These are phyloP conservation scores for Osmerus mordax DNA, from an alignment of 2,113 vertebrate genomes.

Conservation along the genomic window DNA sequence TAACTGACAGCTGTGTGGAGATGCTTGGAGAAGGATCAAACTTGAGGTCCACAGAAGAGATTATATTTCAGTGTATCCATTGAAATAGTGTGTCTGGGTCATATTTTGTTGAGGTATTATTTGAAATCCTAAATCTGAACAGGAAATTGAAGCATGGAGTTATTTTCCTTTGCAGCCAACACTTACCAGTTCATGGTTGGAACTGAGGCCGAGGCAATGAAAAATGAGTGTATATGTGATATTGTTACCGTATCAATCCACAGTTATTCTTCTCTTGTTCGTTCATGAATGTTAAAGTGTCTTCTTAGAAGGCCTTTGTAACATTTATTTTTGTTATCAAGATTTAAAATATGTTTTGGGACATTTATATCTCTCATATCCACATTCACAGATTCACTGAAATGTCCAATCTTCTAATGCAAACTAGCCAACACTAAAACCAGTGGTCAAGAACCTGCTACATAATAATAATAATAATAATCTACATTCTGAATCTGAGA, in stretches of 20 bases:
- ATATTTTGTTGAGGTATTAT: constrained; percentile 1
- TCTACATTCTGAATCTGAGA: too few relatives aligned
- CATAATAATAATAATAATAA: too few relatives aligned
- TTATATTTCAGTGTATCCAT: background rate
- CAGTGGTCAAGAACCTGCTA: too few relatives aligned
- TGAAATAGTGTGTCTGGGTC: background rate
- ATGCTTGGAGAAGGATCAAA: background rate
- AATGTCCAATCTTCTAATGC: background rate
- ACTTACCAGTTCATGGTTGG: background rate
- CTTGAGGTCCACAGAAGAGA: background rate
- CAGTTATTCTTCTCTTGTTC: too few relatives aligned
- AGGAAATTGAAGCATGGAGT: background rate
- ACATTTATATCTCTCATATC: too few relatives aligned
- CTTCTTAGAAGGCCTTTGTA: too few relatives aligned
- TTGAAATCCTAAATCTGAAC: background rate
- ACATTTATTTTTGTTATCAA: too few relatives aligned
- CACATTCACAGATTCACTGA: background rate
- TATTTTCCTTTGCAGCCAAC: background rate
- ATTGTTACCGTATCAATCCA: too few relatives aligned
- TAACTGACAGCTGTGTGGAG: constrained; percentile 25
- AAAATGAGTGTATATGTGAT: too few relatives aligned
- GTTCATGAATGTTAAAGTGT: too few relatives aligned
- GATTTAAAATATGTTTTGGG: too few relatives aligned
- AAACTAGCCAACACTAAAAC: too few relatives aligned
- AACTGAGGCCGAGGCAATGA: background rate